These are phyloP conservation scores for Lapara coniferarum DNA, from an alignment of 2,888 invertebrate species.

Conservation along the genomic window DNA sequence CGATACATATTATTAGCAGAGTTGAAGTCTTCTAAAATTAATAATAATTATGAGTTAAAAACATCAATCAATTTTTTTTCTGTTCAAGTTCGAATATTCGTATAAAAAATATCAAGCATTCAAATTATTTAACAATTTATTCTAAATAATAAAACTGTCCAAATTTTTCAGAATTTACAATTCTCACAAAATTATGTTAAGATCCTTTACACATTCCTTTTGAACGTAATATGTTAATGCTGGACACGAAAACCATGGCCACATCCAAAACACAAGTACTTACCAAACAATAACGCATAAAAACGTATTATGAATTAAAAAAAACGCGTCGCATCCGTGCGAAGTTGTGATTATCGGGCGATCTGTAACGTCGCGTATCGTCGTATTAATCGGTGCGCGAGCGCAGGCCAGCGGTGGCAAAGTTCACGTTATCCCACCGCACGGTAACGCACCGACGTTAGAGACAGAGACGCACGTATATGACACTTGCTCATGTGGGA, in stretches of 20 bases:
- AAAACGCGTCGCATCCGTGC: constrained; percentile 53
- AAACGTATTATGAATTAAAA: constrained; percentile 37
- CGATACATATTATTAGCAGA: not conserved
- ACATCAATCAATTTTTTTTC: not conserved
- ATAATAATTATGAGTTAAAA: not conserved
- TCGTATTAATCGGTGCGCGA: constrained; percentile 69
- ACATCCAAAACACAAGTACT: constrained; percentile 2
- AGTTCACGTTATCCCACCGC: constrained; percentile 79
- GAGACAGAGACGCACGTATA: constrained; percentile 57
- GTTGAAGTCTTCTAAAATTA: not conserved
- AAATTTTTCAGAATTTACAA: too few relatives aligned
- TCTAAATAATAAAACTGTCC: not conserved
- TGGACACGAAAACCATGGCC: not conserved
- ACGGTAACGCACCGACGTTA: constrained; percentile 75
- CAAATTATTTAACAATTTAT: not conserved
- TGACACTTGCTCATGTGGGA: constrained; percentile 35
- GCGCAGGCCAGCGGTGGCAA: constrained; percentile 73
- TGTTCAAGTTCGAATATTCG: not conserved
- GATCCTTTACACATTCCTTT: not conserved
- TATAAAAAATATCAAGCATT: too few relatives aligned
- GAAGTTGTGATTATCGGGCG: constrained; percentile 69
- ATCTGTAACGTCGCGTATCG: constrained; percentile 76
- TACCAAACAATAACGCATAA: constrained; percentile 14
- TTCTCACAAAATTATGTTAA: not conserved
- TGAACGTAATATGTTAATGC: not conserved